Percentiles rank a stretch among this genome's conserved stretches.
Conservation (phyloP, 2,797 vertebrate genomes). For the Perodicticus potto region DNA sequence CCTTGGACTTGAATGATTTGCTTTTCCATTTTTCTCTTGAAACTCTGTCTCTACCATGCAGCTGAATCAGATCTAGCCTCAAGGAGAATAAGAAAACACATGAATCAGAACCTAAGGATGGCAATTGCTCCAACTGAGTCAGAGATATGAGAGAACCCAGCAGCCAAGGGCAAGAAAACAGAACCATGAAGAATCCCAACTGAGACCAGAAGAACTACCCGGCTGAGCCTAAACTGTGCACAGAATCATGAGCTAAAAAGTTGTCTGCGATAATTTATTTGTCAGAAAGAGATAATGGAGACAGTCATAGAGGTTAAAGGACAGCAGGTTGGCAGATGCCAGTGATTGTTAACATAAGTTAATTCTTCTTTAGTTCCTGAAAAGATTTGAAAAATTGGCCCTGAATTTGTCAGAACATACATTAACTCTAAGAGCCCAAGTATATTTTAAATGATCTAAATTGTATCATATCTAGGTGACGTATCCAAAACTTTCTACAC, state of each 20-base stretch:
- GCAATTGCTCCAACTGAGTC: background rate
- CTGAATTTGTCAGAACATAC: background rate
- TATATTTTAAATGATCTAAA: background rate
- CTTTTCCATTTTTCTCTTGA: background rate
- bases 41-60: background rate
- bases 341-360: background rate
- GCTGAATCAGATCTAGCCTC: background rate
- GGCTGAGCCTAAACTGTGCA: background rate
- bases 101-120: background rate
- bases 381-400: background rate
- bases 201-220: background rate
- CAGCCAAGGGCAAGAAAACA: background rate
- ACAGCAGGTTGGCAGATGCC: background rate
- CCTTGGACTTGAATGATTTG: background rate
- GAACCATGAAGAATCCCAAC: background rate
- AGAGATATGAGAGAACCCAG: background rate
- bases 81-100: background rate
- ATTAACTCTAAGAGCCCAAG: background rate
- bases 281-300: background rate
- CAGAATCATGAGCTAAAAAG: background rate
- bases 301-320: background rate
- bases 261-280: background rate
- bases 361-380: slow-evolving; percentile 18
- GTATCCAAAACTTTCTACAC: background rate
- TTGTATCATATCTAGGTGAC: background rate